Evolutionary conservation across 2,888 invertebrate species (phyloP), one percentile per base, ranked within the genome.

Genomic region (Prosopocoilus inquinatus): DNA sequence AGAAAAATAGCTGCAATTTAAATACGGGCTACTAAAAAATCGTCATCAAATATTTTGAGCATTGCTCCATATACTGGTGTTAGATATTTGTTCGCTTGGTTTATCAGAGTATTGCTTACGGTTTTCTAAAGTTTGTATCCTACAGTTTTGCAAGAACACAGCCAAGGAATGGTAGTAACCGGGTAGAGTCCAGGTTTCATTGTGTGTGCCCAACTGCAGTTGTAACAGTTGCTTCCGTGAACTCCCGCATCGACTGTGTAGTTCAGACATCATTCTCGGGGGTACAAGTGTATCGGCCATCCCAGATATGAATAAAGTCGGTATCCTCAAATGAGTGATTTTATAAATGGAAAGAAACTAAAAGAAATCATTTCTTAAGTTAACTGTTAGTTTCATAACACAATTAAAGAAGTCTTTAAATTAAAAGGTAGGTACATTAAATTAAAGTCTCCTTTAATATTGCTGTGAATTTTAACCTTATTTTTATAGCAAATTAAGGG

Each of bases 121-220:
- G 28, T 15, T 57, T 47, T 61, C 62, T 9, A 56, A 58, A 39
- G 64, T 67, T 51, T 71, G 70, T 46, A 73, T 50, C 41, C 71
- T 63, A 63, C 75, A 76, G 57, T 74, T 76, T 67, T 77, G 77
- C 50, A 85, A 70, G 65, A 84, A 84, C 58, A 80, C 77, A 65
- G 81, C 80, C 56, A 85, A 71, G 1, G 79, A 78, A 16, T 81
- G 75, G 68, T 86, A 89, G 67, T 94, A 96, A 60, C 91, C 91
- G 58, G 88, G 84, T 66, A 90, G 87, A 57, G 89, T 89, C 96
- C 96, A 96, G 0, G 96, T 96, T 75, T 96, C 95, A 70, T 96
- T 96, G 76, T 97, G 96, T 0, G 92, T 91, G 1, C 96, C 96
- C 13, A 86, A 84, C 2, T 87, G 84, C 75, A 96, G 84, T 69